Percentiles rank a stretch among this genome's conserved stretches.
Conservation (phyloP, 1,140 invertebrate genomes). For the Drosophila pectinifera region DNA sequence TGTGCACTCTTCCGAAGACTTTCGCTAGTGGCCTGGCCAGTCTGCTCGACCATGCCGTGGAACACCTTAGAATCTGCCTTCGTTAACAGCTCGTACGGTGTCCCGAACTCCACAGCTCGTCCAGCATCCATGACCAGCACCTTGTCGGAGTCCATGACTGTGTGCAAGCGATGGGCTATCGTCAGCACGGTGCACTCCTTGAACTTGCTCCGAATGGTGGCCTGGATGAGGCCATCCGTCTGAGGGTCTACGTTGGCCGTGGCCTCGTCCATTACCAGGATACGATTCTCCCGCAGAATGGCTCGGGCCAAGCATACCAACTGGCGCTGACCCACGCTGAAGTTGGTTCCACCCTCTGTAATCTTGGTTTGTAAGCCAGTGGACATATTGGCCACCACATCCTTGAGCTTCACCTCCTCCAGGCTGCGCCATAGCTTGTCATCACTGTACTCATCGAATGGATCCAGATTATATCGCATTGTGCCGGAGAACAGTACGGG, state of each 20-base stretch:
- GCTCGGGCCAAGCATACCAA: slow-evolving; percentile 92
- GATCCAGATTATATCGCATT: too few relatives aligned
- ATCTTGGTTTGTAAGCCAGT: slow-evolving; percentile 90
- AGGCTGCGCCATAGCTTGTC: slow-evolving; percentile 92
- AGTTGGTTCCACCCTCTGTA: slow-evolving; percentile 90
- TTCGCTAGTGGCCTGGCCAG: slow-evolving; percentile 87
- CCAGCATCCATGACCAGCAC: slow-evolving; percentile 88
- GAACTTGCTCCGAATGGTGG: slow-evolving; percentile 90
- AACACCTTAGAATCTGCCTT: slow-evolving; percentile 84
- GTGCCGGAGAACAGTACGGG: too few relatives aligned
- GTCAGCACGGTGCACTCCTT: slow-evolving; percentile 92
- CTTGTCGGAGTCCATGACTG: slow-evolving; percentile 89
- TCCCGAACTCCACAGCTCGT: slow-evolving; percentile 87
- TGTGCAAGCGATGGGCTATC: slow-evolving; percentile 93
- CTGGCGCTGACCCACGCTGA: too few relatives aligned
- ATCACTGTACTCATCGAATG: slow-evolving; percentile 93
- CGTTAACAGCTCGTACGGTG: slow-evolving; percentile 87
- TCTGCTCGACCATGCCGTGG: slow-evolving; percentile 88
- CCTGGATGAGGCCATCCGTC: slow-evolving; percentile 90
- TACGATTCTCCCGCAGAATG: too few relatives aligned
- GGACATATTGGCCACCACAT: slow-evolving; percentile 87
- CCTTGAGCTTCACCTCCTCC: slow-evolving; percentile 90
- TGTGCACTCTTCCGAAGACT: slow-evolving; percentile 87
- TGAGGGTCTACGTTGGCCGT: slow-evolving; percentile 90
- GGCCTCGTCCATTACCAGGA: slow-evolving; percentile 90